Base-by-base conservation (phyloP, 2,113 vertebrate genomes). In the Etheostoma cragini region DNA sequence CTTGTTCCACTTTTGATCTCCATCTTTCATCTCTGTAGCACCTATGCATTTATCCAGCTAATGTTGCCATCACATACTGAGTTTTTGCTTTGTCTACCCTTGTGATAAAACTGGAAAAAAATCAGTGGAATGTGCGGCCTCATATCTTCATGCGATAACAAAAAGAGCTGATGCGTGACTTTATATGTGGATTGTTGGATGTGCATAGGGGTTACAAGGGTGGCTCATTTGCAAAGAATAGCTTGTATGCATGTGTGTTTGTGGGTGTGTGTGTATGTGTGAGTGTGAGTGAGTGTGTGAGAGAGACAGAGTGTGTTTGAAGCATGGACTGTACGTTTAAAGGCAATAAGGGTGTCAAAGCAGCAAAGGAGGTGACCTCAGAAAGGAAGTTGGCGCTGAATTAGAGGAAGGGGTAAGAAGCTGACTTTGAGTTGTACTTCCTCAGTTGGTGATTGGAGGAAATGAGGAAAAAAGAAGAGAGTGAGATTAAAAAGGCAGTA, bases 361-460 rank as follows among this genome's bases (percentile, higher is more conserved):
- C 76, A 71, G 72, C 66, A 80, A 58, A 88, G 90, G 90, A 92
- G 92, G 72, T 92, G 87, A 92, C 76, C 76, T 88, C 87, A 90
- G 87, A 82, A 45, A 86, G 93, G 93, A 95, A 94, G 85, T 53
- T 19, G 70, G 75, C 5, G 45, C 87, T 94, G 92, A 95, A 94
- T 93, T 76, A 88, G 76, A 94, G 95, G 95, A 95, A 95, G 83
- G 42, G 24, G 84, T 63, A 56, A 64, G 62, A 66, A 73, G 79
- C 84, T 79, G 85, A 63, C 86, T 87, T 89, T 81, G 84, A 87
- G 91, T 84, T 86, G 58, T 8, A 33, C 71, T 93, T 92, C 90
- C 87, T 84, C 73, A 57, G 22, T 65, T 65, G 50, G 71, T 54
- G 73, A 72, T 60, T 71, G 54, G 81, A 79, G 62, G 65, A 26